Conservation (phyloP, 1,140 invertebrate species). For the Oppia nitens region DNA sequence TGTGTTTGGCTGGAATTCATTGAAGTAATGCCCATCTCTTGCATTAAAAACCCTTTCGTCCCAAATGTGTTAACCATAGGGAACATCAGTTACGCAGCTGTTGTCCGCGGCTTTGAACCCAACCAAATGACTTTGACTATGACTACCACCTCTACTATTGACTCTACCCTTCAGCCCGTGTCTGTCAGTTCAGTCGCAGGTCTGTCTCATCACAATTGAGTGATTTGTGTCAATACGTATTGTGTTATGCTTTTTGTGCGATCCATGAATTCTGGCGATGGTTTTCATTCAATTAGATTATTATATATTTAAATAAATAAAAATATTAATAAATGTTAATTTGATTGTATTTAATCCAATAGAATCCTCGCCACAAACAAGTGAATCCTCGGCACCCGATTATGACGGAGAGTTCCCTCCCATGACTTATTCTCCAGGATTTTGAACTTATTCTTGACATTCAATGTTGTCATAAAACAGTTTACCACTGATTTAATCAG, state of each 20-base stretch:
- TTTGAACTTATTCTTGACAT: too few species aligned
- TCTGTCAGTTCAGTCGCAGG: background rate
- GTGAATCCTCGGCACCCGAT: background rate
- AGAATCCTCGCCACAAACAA: background rate
- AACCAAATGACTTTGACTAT: background rate
- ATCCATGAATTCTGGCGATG: background rate
- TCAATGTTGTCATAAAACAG: too few species aligned
- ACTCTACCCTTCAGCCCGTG: background rate
- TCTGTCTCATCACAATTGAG: background rate
- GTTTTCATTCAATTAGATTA: background rate
- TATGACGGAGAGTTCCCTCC: background rate
- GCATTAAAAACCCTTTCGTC: background rate
- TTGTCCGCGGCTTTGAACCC: conserved; percentile 12
- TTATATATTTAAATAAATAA: too few species aligned
- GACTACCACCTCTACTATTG: background rate
- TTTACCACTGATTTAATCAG: too few species aligned
- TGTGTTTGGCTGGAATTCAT: background rate
- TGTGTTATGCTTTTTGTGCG: too few species aligned
- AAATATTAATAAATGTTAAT: background rate
- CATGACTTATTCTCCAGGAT: background rate
- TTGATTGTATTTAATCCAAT: background rate
- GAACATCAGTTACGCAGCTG: conserved; percentile 14
- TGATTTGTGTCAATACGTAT: background rate
- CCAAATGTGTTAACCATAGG: conserved; percentile 5
- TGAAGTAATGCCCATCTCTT: background rate